A percentile compares a stretch with the other conserved stretches of the same genome.
Evolutionary conservation across 1,140 invertebrate species (phyloP).

Genomic region (Druon quercuslanigerum): DNA sequence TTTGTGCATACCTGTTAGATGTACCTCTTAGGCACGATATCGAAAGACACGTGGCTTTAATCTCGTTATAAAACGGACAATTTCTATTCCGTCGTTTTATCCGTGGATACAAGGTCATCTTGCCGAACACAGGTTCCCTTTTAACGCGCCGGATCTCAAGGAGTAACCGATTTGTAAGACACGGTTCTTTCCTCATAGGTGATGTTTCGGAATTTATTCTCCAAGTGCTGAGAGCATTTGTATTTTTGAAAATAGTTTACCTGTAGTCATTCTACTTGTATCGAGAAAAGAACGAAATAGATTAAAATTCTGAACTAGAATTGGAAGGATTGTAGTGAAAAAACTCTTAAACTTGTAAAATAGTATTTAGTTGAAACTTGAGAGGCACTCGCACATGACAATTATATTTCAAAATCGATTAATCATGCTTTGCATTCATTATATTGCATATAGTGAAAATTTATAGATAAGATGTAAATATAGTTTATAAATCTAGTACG

Average conservation of each 20-base stretch:
- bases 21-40: constrained; percentile 1
- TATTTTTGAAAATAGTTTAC: too few relatives aligned
- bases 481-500: too few relatives aligned
- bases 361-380: background rate
- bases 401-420: too few relatives aligned
- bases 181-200: constrained; percentile 5
- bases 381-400: too few relatives aligned
- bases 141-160: constrained; percentile 43
- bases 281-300: background rate
- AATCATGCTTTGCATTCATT: too few relatives aligned
- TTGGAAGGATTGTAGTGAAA: too few relatives aligned
- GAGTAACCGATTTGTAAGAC: constrained; percentile 31
- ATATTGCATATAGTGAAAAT: too few relatives aligned
- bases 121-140: constrained; percentile 60
- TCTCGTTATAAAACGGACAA: constrained; percentile 41
- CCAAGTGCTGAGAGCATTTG: background rate
- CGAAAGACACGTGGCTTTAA: constrained; percentile 27
- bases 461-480: too few relatives aligned
- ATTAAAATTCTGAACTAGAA: background rate
- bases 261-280: too few relatives aligned
- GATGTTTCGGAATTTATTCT: constrained; percentile 27
- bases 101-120: constrained; percentile 31
- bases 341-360: background rate
- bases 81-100: constrained; percentile 49
- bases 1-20: background rate